Base-by-base conservation (phyloP, 2,888 invertebrate species). In the Norana najaformis region DNA sequence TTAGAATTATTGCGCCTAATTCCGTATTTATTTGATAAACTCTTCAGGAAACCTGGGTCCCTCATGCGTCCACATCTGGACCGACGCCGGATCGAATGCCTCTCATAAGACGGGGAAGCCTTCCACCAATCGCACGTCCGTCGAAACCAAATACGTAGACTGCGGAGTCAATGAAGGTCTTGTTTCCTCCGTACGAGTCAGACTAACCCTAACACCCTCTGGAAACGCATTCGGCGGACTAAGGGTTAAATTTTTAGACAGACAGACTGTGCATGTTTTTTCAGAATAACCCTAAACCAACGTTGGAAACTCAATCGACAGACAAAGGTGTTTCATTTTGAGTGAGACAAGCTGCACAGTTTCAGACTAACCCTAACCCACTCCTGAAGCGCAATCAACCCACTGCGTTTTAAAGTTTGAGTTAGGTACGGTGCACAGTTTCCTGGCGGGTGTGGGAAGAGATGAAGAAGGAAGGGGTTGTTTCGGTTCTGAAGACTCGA, bases 1-100 rank as follows among this genome's bases (percentile, higher is more conserved):
- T 37, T 36, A 85, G 35, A 36, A 85, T 85, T 85, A 69, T 85
- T 85, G 23, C 85, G 20, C 37, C 34, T 37, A 37, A 85, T 85
- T 37, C 36, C 85, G 36, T 85, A 85, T 85, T 85, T 85, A 85
- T 85, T 85, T 85, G 85, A 35, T 85, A 85, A 85, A 85, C 85
- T 85, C 85, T 85, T 85, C 85, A 20, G 36, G 36, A 36, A 37
- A 37, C 6, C 35, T 35, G 85, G 37, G 23, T 85, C 36, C 85
- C 36, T 85, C 37, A 18, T 85, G 35, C 36, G 35, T 36, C 36
- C 23, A 36, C 85, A 36, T 85, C 85, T 85, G 35, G 36, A 20
- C 37, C 85, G 35, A 20, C 85, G 35, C 37, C 85, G 35, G 69
- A 69, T 69, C 69, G 69, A 5, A 16, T 69, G 69, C 69, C 69